Percentiles rank a stretch among this genome's conserved stretches.
These are phyloP conservation scores for Rhabdomys dilectus DNA, from an alignment of 2,113 vertebrate genomes.

Conservation along the genomic window DNA sequence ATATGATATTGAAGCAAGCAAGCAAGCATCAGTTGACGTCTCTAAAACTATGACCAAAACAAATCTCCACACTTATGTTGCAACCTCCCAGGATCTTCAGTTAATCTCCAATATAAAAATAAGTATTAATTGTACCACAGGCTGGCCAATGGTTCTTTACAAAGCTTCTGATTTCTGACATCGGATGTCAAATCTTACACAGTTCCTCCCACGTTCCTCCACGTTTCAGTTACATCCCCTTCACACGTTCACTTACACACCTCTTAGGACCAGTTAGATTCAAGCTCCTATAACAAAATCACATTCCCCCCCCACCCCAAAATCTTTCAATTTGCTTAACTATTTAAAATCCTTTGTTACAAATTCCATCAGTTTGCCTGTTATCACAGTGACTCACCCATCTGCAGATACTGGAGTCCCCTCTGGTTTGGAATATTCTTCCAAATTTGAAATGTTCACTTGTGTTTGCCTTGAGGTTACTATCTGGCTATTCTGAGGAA, in stretches of 20 bases:
- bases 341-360: slow-evolving; percentile 65
- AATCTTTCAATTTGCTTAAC: slow-evolving; percentile 40
- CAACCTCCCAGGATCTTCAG: neutral
- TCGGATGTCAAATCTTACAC: neutral
- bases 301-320: neutral
- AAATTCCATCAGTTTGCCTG: slow-evolving; percentile 68
- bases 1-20: neutral
- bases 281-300: slow-evolving; percentile 44
- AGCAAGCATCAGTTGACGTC: neutral
- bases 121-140: neutral
- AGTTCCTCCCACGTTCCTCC: neutral
- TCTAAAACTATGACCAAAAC: neutral
- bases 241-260: neutral
- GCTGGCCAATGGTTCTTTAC: slow-evolving; percentile 51
- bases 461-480: slow-evolving; percentile 63
- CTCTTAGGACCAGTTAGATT: slow-evolving; percentile 57
- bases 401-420: slow-evolving; percentile 67
- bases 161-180: slow-evolving; percentile 27
- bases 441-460: slow-evolving; percentile 48
- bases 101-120: slow-evolving; percentile 21
- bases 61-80: neutral
- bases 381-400: slow-evolving; percentile 77
- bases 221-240: neutral
- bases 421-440: slow-evolving; percentile 63
- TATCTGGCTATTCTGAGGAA: slow-evolving; percentile 72